Evolutionary conservation across 2,797 vertebrate species (phyloP), one percentile per base, ranked within the genome.

Genomic region (Rhyacichthys aspro): DNA sequence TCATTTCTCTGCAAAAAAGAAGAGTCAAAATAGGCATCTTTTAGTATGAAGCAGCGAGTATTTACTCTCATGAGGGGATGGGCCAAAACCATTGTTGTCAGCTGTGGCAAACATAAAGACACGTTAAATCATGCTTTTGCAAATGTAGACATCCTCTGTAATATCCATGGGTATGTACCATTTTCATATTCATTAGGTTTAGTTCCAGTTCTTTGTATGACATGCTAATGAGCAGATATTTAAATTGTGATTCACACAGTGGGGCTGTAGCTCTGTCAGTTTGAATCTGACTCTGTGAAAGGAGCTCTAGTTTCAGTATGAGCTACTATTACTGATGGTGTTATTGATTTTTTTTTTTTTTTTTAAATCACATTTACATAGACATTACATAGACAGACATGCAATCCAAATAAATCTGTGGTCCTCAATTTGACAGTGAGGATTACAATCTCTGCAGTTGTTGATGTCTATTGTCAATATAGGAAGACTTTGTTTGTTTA

Each of bases 131-230:
- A 69, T 11, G 34, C 8, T 42, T 70, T 71, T 63, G 49, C 58
- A 64, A 60, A 48, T 60, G 60, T 57, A 76, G 76, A 71, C 63
- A 63, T 50, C 17, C 28, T 61, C 43, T 43, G 19, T 70, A 76
- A 74, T 76, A 72, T 69, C 60, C 58, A 59, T 33, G 41, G 67
- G 43, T 43, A 41, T 59, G 55, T 41, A 46, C 16, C 59, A 59
- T 72, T 73, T 80, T 82, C 64, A 82, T 77, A 82, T 83, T 82
- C 55, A 82, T 80, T 63, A 74, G 70, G 45, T 61, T 76, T 63
- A 72, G 36, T 56, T 36, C 18, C 16, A 55, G 48, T 57, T 67
- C 74, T 74, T 69, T 80, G 65, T 80, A 61, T 52, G 61, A 68
- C 46, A 79, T 82, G 63, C 63, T 72, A 74, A 82, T 79, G 42